A percentile compares a stretch with the other conserved stretches of the same genome.
phyloP scores from a whole-genome alignment of 1,140 invertebrate species.

The Metopolophium dirhodum region DNA sequence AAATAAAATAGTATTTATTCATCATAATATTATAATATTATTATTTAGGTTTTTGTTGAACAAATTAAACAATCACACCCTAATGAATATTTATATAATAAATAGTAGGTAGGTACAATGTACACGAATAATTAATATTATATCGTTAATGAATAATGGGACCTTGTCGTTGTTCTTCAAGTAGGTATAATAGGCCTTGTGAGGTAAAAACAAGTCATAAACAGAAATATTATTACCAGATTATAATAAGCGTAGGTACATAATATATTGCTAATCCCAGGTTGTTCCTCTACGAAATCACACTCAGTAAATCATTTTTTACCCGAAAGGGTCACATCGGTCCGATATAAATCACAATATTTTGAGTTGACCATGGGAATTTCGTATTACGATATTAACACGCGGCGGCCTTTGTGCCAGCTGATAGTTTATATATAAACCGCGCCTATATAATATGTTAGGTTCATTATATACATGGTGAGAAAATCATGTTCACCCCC shows the following conservation, averaged over 20 bases:
- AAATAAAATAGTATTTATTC: background rate
- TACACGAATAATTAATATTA: background rate
- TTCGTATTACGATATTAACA: background rate
- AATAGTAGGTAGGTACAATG: background rate
- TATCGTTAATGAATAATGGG: background rate
- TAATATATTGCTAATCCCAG: too few species aligned
- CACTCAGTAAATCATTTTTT: slow-evolving; percentile 6
- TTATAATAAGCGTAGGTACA: background rate
- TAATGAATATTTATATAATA: background rate
- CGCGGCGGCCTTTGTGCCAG: background rate
- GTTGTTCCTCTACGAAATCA: background rate
- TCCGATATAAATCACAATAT: slow-evolving; percentile 1
- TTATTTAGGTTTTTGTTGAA: background rate
- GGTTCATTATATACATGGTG: background rate
- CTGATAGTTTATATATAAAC: background rate
- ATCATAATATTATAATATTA: too few species aligned
- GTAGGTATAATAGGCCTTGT: background rate
- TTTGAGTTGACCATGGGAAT: background rate
- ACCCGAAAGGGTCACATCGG: background rate
- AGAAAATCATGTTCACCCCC: background rate
- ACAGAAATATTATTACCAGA: background rate
- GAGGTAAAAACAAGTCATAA: background rate
- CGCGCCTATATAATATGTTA: background rate
- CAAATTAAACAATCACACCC: background rate
- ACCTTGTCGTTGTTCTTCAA: background rate